phyloP scores from a whole-genome alignment of 1,140 invertebrate species.

The Gyrodactylus bullatarudis region DNA sequence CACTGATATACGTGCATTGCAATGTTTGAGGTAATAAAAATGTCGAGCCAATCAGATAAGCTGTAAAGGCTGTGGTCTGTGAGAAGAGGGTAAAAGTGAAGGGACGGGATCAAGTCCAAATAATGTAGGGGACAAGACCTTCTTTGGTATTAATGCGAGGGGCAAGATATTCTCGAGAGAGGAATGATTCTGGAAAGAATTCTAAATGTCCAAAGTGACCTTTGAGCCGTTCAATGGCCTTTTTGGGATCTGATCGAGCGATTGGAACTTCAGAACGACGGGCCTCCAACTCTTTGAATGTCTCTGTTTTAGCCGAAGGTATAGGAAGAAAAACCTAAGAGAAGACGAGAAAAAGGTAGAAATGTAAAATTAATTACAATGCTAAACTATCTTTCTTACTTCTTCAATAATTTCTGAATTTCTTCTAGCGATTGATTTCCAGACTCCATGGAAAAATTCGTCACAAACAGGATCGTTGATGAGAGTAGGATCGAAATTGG shows the following conservation, averaged over 20 bases:
- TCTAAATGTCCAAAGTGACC: constrained; percentile 44
- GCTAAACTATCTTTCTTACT: constrained; percentile 9
- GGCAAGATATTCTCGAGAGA: constrained; percentile 30
- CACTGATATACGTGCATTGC: too few species aligned
- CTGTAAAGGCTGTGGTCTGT: too few species aligned
- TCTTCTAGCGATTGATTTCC: constrained; percentile 12
- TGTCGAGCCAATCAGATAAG: too few species aligned
- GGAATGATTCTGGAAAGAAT: constrained; percentile 44
- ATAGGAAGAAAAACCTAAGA: constrained; percentile 37
- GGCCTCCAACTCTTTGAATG: constrained; percentile 34
- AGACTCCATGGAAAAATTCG: constrained; percentile 14
- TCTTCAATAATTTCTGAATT: constrained; percentile 16
- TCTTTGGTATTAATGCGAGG: not conserved
- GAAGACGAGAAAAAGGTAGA: not conserved
- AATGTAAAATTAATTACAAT: not conserved
- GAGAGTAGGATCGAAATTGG: not conserved
- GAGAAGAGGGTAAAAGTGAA: too few species aligned
- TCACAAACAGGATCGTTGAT: constrained; percentile 14
- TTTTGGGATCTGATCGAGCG: constrained; percentile 30
- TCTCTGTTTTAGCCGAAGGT: constrained; percentile 38
- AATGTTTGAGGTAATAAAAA: too few species aligned
- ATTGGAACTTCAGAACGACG: constrained; percentile 33
- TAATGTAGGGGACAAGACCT: not conserved
- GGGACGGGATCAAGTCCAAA: not conserved
- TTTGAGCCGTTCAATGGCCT: constrained; percentile 32